These are phyloP conservation scores for Dolichoris vasculosae DNA, from an alignment of 1,140 invertebrate genomes.

Conservation along the genomic window DNA sequence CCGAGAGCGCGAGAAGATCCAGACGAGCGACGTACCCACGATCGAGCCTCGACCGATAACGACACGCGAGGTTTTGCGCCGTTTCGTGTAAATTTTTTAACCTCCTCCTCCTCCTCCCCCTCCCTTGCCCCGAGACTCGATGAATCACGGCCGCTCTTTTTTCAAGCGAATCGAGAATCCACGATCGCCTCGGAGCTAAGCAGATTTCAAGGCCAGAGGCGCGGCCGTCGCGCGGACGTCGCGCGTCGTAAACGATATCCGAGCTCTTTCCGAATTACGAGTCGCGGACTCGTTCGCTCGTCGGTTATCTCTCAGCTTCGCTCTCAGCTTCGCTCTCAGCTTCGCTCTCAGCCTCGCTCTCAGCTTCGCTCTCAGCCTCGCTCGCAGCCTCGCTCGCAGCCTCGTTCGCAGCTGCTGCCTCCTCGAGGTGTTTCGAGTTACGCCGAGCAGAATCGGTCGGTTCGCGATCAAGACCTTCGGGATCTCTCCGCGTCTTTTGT, in stretches of 20 bases:
- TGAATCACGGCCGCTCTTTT: slow-evolving; percentile 32
- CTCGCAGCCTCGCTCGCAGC: background rate
- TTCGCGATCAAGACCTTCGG: background rate
- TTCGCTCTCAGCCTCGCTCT: no score
- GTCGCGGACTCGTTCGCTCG: background rate
- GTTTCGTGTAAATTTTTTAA: background rate
- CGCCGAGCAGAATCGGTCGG: background rate
- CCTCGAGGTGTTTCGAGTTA: background rate
- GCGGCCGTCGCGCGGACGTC: background rate
- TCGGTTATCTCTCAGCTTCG: background rate
- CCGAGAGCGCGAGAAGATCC: no score
- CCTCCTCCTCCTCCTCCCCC: no score
- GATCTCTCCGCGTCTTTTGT: background rate
- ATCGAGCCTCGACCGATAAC: no score
- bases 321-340: no score
- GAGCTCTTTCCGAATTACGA: background rate
- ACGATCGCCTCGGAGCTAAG: slow-evolving; percentile 10
- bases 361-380: no score
- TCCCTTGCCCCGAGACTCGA: no score
- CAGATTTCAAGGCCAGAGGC: slow-evolving; percentile 48
- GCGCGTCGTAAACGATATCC: background rate
- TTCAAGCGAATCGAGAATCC: slow-evolving; percentile 45
- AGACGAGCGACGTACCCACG: no score
- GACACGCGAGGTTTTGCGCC: background rate
- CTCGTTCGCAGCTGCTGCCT: background rate